Evolutionary conservation across 2,888 invertebrate genomes (phyloP).

Genomic region (Helicoverpa assulta): DNA sequence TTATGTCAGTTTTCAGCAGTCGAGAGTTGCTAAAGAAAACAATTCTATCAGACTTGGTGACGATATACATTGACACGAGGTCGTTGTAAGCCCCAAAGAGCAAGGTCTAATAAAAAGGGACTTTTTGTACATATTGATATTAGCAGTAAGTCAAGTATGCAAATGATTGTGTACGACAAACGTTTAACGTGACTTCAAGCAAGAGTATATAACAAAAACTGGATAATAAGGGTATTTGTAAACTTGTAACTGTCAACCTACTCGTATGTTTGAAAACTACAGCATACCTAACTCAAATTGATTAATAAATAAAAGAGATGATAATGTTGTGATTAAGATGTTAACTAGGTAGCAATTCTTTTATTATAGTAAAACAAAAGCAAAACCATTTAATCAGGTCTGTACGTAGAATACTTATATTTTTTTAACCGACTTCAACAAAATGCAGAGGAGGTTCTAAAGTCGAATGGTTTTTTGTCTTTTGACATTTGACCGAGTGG

Average conservation of each 20-base stretch:
- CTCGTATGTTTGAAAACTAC: not conserved
- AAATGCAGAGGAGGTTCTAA: no score
- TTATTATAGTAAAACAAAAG: no score
- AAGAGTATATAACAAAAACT: slow-evolving; percentile 9
- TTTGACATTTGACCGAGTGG: no score
- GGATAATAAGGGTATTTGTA: not conserved
- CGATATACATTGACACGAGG: not conserved
- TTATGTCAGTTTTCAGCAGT: no score
- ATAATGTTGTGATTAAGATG: no score
- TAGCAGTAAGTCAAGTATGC: slow-evolving; percentile 34
- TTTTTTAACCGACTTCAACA: no score
- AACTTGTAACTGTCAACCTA: not conserved
- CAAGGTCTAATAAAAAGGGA: not conserved
- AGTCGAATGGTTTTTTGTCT: no score
- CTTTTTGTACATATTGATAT: slow-evolving; percentile 6
- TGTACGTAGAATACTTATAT: no score
- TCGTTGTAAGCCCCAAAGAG: not conserved
- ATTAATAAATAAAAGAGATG: not conserved
- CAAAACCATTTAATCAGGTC: no score
- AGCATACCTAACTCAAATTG: not conserved
- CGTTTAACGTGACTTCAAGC: slow-evolving; percentile 31
- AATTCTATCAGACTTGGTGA: not conserved
- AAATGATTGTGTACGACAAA: slow-evolving; percentile 43
- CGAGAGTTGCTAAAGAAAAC: no score
- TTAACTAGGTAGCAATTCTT: no score